Evolutionary conservation across 2,797 vertebrate species (phyloP).

Genomic region (Sciaenops ocellatus): DNA sequence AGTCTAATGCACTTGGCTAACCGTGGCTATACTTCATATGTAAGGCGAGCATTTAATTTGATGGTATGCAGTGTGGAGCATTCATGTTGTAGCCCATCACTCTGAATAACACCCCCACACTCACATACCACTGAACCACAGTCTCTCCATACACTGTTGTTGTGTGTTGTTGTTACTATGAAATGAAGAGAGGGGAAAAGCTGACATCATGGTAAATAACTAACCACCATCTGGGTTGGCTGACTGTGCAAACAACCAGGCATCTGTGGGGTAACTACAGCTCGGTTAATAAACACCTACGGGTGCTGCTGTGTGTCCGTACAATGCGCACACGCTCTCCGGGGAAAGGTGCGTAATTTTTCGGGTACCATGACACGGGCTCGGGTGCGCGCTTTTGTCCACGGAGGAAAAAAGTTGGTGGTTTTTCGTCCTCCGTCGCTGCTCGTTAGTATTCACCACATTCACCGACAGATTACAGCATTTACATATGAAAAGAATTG

Average conservation of each 20-base stretch:
- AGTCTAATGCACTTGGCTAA: background rate
- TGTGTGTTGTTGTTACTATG: conserved; percentile 38
- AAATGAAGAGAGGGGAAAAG: conserved; percentile 6
- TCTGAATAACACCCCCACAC: conserved; percentile 13
- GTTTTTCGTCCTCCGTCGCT: conserved; percentile 51
- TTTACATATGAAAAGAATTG: conserved; percentile 89
- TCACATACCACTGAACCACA: conserved; percentile 30
- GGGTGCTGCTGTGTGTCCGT: background rate
- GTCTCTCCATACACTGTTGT: conserved; percentile 19
- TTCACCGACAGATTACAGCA: conserved; percentile 86
- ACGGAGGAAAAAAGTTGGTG: conserved; percentile 34
- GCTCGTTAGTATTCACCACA: conserved; percentile 88
- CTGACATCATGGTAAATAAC: conserved; percentile 63
- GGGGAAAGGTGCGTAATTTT: conserved; percentile 56
- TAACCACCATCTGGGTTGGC: conserved; percentile 54
- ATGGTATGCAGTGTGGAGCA: conserved; percentile 3
- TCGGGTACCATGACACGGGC: conserved; percentile 17
- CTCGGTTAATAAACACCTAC: conserved; percentile 75
- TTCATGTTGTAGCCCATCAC: conserved; percentile 16
- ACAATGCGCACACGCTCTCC: conserved; percentile 33
- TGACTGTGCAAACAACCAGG: conserved; percentile 53
- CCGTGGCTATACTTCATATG: background rate
- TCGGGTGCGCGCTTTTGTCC: conserved; percentile 54
- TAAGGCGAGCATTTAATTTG: conserved; percentile 17
- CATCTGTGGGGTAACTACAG: conserved; percentile 47